Conservation (phyloP, 1,140 invertebrate species). For the Oreohelix idahoensis region DNA sequence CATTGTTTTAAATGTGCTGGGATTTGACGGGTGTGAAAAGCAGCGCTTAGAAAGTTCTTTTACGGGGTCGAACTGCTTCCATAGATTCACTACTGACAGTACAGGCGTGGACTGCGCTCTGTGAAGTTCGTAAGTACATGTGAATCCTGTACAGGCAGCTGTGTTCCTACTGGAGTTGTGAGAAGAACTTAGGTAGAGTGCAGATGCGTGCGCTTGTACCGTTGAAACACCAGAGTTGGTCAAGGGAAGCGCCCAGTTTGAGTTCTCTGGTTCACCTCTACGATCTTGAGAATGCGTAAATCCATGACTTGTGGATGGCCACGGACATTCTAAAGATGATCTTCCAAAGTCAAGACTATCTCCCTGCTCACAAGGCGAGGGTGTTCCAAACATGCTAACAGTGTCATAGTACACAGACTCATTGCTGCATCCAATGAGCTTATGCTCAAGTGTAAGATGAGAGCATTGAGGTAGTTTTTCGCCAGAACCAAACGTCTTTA, state of each 20-base stretch:
- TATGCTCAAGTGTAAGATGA: neutral
- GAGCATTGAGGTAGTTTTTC: neutral
- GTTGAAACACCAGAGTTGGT: neutral
- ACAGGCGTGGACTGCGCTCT: neutral
- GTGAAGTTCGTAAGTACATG: neutral
- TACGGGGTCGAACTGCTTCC: neutral
- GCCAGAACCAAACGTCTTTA: neutral
- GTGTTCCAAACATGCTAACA: neutral
- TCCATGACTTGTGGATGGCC: neutral
- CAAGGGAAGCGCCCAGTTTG: neutral
- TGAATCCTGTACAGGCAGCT: neutral
- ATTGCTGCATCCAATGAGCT: neutral
- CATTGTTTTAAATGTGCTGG: neutral
- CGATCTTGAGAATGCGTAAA: neutral
- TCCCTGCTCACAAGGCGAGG: neutral
- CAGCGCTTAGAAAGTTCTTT: neutral
- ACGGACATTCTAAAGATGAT: neutral
- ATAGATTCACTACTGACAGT: neutral
- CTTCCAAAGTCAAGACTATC: neutral
- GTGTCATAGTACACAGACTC: constrained; percentile 19
- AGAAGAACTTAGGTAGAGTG: neutral
- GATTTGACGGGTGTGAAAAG: neutral
- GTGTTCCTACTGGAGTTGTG: neutral
- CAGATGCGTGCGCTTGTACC: too few species aligned
- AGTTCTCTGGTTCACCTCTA: neutral